Base-by-base conservation (phyloP, 2,797 vertebrate species). In the Pteronotus mesoamericanus region DNA sequence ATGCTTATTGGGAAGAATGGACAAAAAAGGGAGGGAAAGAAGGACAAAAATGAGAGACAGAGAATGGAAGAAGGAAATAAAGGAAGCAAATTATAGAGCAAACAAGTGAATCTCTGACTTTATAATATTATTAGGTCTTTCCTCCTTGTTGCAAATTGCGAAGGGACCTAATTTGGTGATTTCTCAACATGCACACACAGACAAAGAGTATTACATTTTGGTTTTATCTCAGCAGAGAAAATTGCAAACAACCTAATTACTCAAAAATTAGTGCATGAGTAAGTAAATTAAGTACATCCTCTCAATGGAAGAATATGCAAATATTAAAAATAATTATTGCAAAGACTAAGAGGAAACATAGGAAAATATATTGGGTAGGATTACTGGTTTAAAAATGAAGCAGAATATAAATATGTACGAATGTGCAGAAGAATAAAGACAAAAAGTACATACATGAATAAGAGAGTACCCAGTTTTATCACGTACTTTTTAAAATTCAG, bases 231-330 rank as follows among this genome's bases (percentile, higher is more conserved):
- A 94, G 44, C 24, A 68, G 55, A 96, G 92, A 83, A 95, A 90
- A 96, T 94, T 94, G 55, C 72, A 88, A 92, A 85, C 59, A 94
- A 90, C 39, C 91, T 83, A 94, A 94, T 96, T 95, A 91, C 72
- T 95, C 71, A 94, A 86, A 95, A 90, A 95, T 94, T 96, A 91
- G 88, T 88, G n/a, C 42, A 53, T 55, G 48, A 55, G 24, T 95
- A 93, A 96, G 59, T 96, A 93, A 96, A 91, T 94, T 88, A 97
- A 86, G 48, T 92, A 66, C 16, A 82, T 77, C 34, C 14, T 71
- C 42, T 92, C 48, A 86, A 55, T 85, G 87, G 37, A 95, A 94
- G 89, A 92, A 96, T 93, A 90, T 55, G 71, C 14, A 94, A 86
- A 92, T 94, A 94, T 77, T 84, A 94, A 94, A 97, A 91, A 75